phyloP scores from a whole-genome alignment of 2,888 invertebrate genomes.

The Amphiduros pacificus region DNA sequence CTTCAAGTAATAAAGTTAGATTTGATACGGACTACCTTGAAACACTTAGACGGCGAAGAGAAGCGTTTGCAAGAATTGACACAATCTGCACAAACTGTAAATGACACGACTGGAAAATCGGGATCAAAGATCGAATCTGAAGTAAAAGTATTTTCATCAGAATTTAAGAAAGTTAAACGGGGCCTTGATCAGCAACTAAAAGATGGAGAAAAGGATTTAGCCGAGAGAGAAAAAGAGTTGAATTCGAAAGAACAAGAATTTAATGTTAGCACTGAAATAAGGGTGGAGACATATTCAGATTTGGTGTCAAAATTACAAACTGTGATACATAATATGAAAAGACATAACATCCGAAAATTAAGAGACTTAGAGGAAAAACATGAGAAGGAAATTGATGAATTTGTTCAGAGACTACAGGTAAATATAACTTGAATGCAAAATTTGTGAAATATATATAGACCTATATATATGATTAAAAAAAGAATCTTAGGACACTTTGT shows the following conservation, averaged over 20 bases:
- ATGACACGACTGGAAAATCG: not conserved
- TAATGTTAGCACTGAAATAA: not conserved
- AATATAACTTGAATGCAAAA: too few relatives aligned
- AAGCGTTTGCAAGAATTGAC: slow-evolving; percentile 4
- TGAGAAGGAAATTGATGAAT: slow-evolving; percentile 2
- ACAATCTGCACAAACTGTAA: too few relatives aligned
- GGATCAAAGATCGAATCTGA: not conserved
- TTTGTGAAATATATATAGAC: too few relatives aligned
- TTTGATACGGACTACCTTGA: not conserved
- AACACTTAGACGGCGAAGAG: slow-evolving; percentile 11
- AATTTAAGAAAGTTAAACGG: too few relatives aligned
- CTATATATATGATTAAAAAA: too few relatives aligned
- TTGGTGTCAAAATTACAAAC: slow-evolving; percentile 2
- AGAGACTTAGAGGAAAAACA: slow-evolving; percentile 7
- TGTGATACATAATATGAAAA: slow-evolving; percentile 10
- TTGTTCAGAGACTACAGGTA: not conserved
- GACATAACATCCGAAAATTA: not conserved
- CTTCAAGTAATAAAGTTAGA: slow-evolving; percentile 11
- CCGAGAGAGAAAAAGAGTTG: slow-evolving; percentile 1
- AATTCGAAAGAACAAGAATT: slow-evolving; percentile 2
- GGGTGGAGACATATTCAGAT: not conserved
- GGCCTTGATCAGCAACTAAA: slow-evolving; percentile 8
- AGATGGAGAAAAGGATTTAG: slow-evolving; percentile 6
- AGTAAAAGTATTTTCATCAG: too few relatives aligned
- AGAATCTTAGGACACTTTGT: too few relatives aligned